These are phyloP conservation scores for Varanus salvator DNA, from an alignment of 2,113 vertebrate genomes.

Conservation along the genomic window DNA sequence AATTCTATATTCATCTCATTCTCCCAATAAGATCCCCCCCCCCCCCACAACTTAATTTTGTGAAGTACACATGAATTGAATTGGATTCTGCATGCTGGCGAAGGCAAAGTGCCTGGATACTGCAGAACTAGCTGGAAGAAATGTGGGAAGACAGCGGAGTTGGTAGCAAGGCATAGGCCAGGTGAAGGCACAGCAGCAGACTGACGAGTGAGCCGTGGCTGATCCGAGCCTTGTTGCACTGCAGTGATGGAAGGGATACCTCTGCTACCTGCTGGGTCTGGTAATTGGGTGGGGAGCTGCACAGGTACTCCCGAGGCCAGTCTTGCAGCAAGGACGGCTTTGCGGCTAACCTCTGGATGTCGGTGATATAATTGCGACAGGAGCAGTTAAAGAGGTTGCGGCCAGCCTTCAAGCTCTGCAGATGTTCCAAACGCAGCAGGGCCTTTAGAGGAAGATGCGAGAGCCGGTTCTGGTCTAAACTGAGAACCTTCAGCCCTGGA, in stretches of 20 bases:
- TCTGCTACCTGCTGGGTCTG: conserved; percentile 36
- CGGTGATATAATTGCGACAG: not conserved
- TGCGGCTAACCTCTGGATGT: conserved; percentile 31
- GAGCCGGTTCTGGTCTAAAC: conserved; percentile 71
- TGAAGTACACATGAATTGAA: not conserved
- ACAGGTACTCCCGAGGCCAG: conserved; percentile 67
- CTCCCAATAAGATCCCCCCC: too few species aligned
- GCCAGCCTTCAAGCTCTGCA: conserved; percentile 38
- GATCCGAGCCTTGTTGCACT: not conserved
- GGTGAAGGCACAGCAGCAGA: not conserved
- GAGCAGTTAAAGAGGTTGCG: conserved; percentile 66
- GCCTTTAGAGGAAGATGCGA: not conserved
- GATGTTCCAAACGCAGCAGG: conserved; percentile 33
- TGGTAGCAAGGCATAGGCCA: not conserved
- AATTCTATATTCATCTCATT: not conserved
- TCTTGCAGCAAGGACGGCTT: conserved; percentile 18
- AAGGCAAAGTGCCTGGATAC: too few species aligned
- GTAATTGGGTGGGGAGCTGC: not conserved
- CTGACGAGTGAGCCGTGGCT: not conserved
- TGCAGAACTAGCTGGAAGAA: not conserved
- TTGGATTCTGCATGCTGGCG: not conserved
- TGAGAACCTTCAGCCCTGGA: conserved; percentile 63
- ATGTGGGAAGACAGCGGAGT: not conserved
- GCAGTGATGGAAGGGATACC: conserved; percentile 20
- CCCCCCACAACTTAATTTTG: not conserved